phyloP scores from a whole-genome alignment of 64 coral and sea anemone species.

The Pocillopora verrucosa region DNA sequence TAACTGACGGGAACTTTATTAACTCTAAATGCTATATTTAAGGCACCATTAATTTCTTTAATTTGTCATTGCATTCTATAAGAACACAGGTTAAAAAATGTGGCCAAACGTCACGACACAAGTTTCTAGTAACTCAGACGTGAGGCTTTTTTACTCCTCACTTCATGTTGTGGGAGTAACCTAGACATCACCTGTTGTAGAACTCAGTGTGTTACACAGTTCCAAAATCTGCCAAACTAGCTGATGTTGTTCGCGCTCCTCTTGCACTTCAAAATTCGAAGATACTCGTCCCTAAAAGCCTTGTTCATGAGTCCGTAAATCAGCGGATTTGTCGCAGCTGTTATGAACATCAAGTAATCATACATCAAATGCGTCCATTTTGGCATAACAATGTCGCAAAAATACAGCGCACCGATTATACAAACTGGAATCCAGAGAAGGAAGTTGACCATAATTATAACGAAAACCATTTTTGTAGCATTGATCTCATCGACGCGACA shows the following conservation, averaged over 20 bases:
- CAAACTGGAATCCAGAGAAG: conserved; percentile 49
- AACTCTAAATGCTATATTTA: no score
- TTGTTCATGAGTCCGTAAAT: conserved; percentile 65
- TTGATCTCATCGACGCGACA: conserved; percentile 40
- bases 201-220: no score
- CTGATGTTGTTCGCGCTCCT: background rate
- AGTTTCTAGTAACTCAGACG: no score
- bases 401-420: conserved; percentile 18
- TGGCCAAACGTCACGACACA: no score
- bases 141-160: no score
- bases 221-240: no score
- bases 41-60: no score
- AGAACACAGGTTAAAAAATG: no score
- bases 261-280: conserved; percentile 4
- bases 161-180: no score
- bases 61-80: no score
- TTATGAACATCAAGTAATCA: conserved; percentile 42
- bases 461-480: conserved; percentile 40
- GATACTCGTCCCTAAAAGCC: conserved; percentile 33
- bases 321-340: conserved; percentile 54
- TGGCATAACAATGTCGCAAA: background rate
- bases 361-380: conserved; percentile 42
- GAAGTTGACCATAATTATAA: conserved; percentile 29
- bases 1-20: no score
- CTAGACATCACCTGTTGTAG: no score